Percentiles rank a stretch among this genome's conserved stretches.
phyloP scores from a whole-genome alignment of 2,888 invertebrate genomes.

The Caenorhabditis macrosperma region DNA sequence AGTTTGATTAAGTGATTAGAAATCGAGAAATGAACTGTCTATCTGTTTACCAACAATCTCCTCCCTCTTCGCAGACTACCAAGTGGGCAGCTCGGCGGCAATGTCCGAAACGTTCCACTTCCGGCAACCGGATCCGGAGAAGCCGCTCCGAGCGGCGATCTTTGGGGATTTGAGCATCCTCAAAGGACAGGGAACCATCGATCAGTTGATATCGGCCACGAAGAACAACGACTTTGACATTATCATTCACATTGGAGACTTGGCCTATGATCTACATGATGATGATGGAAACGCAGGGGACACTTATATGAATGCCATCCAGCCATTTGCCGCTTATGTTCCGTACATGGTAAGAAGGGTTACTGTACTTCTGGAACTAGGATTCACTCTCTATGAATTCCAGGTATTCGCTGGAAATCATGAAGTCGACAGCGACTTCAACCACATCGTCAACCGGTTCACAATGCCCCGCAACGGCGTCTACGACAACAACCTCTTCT shows the following conservation, averaged over 20 bases:
- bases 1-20: no score
- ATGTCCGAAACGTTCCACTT: slow-evolving; percentile 70
- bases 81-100: slow-evolving; percentile 68
- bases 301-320: slow-evolving; percentile 59
- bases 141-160: slow-evolving; percentile 84
- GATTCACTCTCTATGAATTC: not conserved
- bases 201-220: slow-evolving; percentile 89
- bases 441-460: slow-evolving; percentile 92
- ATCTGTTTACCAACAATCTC: not conserved
- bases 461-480: slow-evolving; percentile 87
- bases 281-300: slow-evolving; percentile 86
- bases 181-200: slow-evolving; percentile 89
- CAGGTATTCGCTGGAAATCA: slow-evolving; percentile 85
- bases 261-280: slow-evolving; percentile 92
- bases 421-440: slow-evolving; percentile 87
- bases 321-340: slow-evolving; percentile 81
- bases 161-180: slow-evolving; percentile 95
- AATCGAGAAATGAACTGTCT: not conserved
- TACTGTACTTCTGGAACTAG: no score
- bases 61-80: no score
- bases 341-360: slow-evolving; percentile 87
- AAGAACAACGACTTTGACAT: slow-evolving; percentile 84
- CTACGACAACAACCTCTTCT: slow-evolving; percentile 76
- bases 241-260: slow-evolving; percentile 86
- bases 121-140: slow-evolving; percentile 62